Conservation (phyloP, 2,888 invertebrate species). For the Hedya salicella region DNA sequence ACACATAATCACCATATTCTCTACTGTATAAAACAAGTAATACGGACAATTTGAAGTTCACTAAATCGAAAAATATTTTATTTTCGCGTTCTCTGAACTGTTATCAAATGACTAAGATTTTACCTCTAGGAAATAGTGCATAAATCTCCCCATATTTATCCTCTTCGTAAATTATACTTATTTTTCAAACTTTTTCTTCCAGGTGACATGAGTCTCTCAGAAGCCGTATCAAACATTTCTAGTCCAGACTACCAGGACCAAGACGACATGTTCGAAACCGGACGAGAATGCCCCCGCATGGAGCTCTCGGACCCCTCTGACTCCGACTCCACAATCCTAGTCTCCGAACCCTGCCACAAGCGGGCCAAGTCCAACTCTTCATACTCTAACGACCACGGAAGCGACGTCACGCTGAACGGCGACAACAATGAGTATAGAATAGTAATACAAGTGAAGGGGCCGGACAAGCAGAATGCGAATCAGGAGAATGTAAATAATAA, state of each 20-base stretch:
- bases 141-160: too few relatives aligned
- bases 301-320: constrained; percentile 95
- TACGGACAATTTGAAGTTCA: too few relatives aligned
- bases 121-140: too few relatives aligned
- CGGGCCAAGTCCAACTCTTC: constrained; percentile 77
- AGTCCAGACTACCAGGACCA: constrained; percentile 96
- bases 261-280: constrained; percentile 91
- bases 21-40: too few relatives aligned
- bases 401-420: constrained; percentile 85
- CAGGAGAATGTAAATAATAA: constrained; percentile 71
- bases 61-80: too few relatives aligned
- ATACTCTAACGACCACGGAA: constrained; percentile 80
- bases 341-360: constrained; percentile 90
- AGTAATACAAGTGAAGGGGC: constrained; percentile 89
- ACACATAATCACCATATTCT: too few relatives aligned
- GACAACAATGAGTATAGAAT: constrained; percentile 87
- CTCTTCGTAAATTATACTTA: not conserved
- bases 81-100: too few relatives aligned
- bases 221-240: constrained; percentile 95
- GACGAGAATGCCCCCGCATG: constrained; percentile 92
- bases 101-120: too few relatives aligned
- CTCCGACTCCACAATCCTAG: constrained; percentile 94
- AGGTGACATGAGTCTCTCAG: constrained; percentile 92
- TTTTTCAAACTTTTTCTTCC: constrained; percentile 55
- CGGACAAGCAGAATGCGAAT: constrained; percentile 72